Evolutionary conservation across 2,888 invertebrate genomes (phyloP).

Genomic region (Sarcophaga rosellei): DNA sequence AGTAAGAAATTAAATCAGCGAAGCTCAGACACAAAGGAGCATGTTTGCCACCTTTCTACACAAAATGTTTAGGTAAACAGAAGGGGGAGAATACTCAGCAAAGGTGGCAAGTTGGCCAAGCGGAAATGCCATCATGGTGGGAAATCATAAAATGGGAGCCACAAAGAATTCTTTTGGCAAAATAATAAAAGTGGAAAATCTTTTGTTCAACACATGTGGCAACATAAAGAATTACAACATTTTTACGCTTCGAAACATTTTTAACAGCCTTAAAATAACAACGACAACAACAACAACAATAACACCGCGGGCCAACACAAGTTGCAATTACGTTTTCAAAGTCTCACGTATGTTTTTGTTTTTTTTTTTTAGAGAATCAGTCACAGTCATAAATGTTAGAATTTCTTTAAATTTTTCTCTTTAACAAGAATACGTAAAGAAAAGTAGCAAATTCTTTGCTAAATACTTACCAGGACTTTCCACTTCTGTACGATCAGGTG

Average conservation of each 20-base stretch:
- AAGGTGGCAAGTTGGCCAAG: conserved; percentile 66
- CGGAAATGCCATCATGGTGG: conserved; percentile 54
- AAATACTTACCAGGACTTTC: conserved; percentile 81
- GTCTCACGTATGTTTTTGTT: neutral
- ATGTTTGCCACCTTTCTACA: neutral
- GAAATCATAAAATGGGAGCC: neutral
- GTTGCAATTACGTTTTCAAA: neutral
- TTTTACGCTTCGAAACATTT: conserved; percentile 65
- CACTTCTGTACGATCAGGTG: conserved; percentile 81
- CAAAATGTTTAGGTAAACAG: neutral
- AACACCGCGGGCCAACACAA: conserved; percentile 20
- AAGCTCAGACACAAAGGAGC: conserved; percentile 50
- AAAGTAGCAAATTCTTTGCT: neutral
- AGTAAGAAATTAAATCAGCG: conserved; percentile 54
- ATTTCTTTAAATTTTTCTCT: conserved; percentile 18
- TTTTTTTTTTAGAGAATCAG: neutral
- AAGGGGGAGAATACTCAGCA: neutral
- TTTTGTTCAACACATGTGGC: conserved; percentile 63
- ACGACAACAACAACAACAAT: conserved; percentile 32
- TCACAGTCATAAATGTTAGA: conserved; percentile 44
- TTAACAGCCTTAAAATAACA: conserved; percentile 28
- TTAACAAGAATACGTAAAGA: neutral
- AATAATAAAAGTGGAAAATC: conserved; percentile 64
- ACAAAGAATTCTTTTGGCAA: conserved; percentile 52
- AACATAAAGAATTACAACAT: conserved; percentile 61